These are phyloP conservation scores for Caenorhabditis drosophilae DNA, from an alignment of 2,888 invertebrate genomes.

Conservation along the genomic window DNA sequence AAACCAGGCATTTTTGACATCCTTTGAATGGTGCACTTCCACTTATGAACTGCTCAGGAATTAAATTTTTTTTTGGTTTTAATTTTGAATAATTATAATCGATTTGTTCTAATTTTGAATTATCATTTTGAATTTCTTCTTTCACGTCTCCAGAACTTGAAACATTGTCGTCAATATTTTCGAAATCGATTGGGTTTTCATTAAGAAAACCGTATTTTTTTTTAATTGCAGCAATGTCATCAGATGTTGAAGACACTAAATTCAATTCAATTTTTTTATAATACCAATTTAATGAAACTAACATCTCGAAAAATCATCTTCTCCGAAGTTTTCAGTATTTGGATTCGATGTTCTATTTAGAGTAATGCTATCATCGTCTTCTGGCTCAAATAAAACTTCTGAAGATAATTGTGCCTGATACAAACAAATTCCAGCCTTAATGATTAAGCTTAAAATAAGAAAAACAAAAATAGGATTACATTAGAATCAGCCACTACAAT, in stretches of 20 bases:
- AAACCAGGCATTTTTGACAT: background rate
- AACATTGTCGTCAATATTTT: background rate
- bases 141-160: no score
- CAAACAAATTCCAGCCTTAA: constrained; percentile 22
- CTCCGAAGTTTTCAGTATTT: constrained; percentile 20
- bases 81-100: constrained; percentile 8
- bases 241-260: constrained; percentile 37
- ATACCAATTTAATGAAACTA: background rate
- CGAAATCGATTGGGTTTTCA: constrained; percentile 18
- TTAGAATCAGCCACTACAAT: constrained; percentile 46
- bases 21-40: constrained; percentile 13
- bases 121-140: background rate
- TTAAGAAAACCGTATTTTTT: constrained; percentile 35
- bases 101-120: background rate
- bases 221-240: constrained; percentile 51
- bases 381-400: background rate
- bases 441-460: background rate
- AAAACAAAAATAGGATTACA: no score
- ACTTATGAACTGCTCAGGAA: constrained; percentile 24
- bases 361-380: constrained; percentile 26
- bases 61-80: constrained; percentile 15
- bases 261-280: background rate
- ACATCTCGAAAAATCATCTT: constrained; percentile 26
- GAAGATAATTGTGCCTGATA: constrained; percentile 7
- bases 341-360: constrained; percentile 15